phyloP scores from a whole-genome alignment of 2,797 vertebrate genomes.

The Leuciscus waleckii region DNA sequence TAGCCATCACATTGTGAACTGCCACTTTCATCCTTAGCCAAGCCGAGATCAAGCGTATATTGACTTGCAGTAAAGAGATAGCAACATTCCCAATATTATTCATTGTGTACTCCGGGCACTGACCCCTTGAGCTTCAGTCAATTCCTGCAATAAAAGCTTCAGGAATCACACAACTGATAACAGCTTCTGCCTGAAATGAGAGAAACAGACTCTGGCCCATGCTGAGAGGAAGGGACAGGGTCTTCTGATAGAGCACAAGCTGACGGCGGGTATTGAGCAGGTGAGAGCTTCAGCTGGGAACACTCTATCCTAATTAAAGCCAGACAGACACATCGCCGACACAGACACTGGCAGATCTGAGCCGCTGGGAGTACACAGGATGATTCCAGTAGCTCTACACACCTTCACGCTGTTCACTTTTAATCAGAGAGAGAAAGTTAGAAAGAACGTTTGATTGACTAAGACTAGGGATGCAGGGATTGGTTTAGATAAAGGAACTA shows the following conservation, averaged over 20 bases:
- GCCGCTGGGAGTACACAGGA: slow-evolving; percentile 62
- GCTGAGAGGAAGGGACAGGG: slow-evolving; percentile 31
- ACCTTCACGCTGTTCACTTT: slow-evolving; percentile 64
- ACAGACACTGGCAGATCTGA: slow-evolving; percentile 22
- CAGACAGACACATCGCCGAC: slow-evolving; percentile 27
- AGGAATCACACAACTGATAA: slow-evolving; percentile 24
- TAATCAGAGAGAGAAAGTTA: slow-evolving; percentile 43
- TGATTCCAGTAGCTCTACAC: slow-evolving; percentile 61
- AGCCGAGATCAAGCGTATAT: not conserved
- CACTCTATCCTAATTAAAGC: slow-evolving; percentile 50
- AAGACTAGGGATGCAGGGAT: not conserved
- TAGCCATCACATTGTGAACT: not conserved
- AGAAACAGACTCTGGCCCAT: slow-evolving; percentile 20
- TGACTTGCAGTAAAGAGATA: slow-evolving; percentile 1
- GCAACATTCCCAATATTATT: slow-evolving; percentile 19
- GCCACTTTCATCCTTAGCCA: not conserved
- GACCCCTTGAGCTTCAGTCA: slow-evolving; percentile 21
- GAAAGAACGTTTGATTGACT: slow-evolving; percentile 26
- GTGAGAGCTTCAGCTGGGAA: slow-evolving; percentile 44
- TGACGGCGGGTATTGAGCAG: slow-evolving; percentile 30
- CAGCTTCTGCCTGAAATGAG: slow-evolving; percentile 5
- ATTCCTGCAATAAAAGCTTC: slow-evolving; percentile 25
- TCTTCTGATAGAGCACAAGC: slow-evolving; percentile 29
- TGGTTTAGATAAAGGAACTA: slow-evolving; percentile 13
- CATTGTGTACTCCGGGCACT: slow-evolving; percentile 11